Evolutionary conservation across 2,113 vertebrate species (phyloP), one percentile per base, ranked within the genome.

Genomic region (Carlito syrichta): DNA sequence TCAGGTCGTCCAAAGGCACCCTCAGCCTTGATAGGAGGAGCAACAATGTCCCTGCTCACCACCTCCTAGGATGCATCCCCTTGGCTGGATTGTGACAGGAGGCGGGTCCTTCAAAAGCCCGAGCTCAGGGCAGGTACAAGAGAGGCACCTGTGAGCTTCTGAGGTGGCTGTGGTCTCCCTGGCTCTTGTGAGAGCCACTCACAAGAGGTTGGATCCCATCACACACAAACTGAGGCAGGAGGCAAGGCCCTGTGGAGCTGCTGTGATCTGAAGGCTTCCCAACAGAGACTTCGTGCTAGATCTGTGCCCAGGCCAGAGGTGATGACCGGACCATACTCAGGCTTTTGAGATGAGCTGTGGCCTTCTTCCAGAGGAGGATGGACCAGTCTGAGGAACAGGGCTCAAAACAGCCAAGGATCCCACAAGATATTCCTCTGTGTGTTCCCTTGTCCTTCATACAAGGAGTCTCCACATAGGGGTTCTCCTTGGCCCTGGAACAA

Each of bases 1-100:
- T 8, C 1, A 73, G 85, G 52, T 3, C 66, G 58, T 16, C 4
- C 38, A 56, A 8, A 1, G 27, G 5, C 1, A 0, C 32, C 4
- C 32, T 48, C 1, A 76, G 12, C 40, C 16, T 76, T 60, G 40
- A 50, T 11, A 22, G 71, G 58, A 40, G 87, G 35, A 52, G 45
- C 58, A 9, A 76, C 19, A 6, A n/a, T 35, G 74, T 62, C 9
- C 71, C 56, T 1, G 5, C 71, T 56, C 27, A 8, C 32, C 2
- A 5, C 56, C 12, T 62, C 56, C 48, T n/a, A 48, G 17, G 45
- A 40, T 20, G 3, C 23, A 13, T 12, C 60, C 19, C 52, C 45
- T 74, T 88, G 86, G 69, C 54, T 60, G 19, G 27, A 45, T 0
- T 8, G 69, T 27, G 40, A 30, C 5, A 10, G 8, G 8, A 35